These are phyloP conservation scores for Oryctolagus cuniculus DNA, from an alignment of 2,113 vertebrate species.

Conservation along the genomic window mOryCun1.1 NC_091434.1:79161501-79162000, in stretches of 20 bases:
- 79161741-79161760: background rate
- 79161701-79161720: background rate
- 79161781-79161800: constrained; percentile 10
- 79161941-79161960: constrained; percentile 98
- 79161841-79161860: constrained; percentile 78
- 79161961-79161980: constrained; percentile 97
- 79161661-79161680: background rate
- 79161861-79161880: constrained; percentile 97
- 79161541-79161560: background rate
- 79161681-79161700: background rate
- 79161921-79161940: constrained; percentile 99
- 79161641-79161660: background rate
- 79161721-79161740: background rate
- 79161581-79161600: background rate
- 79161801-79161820: constrained; percentile 43
- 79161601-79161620: background rate
- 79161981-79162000: constrained; percentile 96
- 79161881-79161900: constrained; percentile 97
- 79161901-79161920: constrained; percentile 99
- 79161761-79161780: constrained; percentile 20
- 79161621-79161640: background rate
- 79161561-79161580: background rate
- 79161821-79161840: constrained; percentile 63
- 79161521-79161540: constrained; percentile 39
- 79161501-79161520: background rate